Evolutionary conservation across 1,140 invertebrate genomes (phyloP).

Genomic region (Lepeophtheirus salmonis): DNA sequence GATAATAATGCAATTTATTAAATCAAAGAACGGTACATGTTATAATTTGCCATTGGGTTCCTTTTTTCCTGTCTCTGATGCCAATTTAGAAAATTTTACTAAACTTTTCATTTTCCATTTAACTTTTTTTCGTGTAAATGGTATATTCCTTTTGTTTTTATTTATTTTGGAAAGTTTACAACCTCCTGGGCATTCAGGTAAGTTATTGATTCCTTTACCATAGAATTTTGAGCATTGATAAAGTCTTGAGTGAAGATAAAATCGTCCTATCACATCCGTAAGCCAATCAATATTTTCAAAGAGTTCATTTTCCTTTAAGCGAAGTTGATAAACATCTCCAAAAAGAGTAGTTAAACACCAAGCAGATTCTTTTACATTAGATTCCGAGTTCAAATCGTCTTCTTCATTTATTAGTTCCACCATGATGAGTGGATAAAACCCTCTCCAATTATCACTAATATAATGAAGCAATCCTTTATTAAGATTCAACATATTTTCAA

Average conservation of each 20-base stretch:
- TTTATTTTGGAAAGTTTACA: background rate
- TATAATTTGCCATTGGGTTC: no score
- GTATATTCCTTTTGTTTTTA: background rate
- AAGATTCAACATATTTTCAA: background rate
- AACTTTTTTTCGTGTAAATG: background rate
- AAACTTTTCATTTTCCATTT: background rate
- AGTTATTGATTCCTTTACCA: background rate
- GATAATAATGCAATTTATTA: no score
- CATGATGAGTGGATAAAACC: constrained; percentile 7
- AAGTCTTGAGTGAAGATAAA: constrained; percentile 11
- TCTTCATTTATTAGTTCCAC: no score
- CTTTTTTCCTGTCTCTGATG: no score
- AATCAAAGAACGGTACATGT: no score
- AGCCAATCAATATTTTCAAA: constrained; percentile 4
- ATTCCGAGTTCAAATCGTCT: no score
- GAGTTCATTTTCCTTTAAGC: background rate
- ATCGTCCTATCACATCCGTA: background rate
- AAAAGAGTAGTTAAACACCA: background rate
- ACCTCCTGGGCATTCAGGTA: constrained; percentile 3
- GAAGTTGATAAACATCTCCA: constrained; percentile 5
- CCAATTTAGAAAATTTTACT: background rate
- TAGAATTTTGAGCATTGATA: constrained; percentile 14
- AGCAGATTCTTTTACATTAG: background rate
- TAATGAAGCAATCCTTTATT: background rate
- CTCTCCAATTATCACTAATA: background rate